These are phyloP conservation scores for Agrotis puta DNA, from an alignment of 2,888 invertebrate species.

Conservation along the genomic window DNA sequence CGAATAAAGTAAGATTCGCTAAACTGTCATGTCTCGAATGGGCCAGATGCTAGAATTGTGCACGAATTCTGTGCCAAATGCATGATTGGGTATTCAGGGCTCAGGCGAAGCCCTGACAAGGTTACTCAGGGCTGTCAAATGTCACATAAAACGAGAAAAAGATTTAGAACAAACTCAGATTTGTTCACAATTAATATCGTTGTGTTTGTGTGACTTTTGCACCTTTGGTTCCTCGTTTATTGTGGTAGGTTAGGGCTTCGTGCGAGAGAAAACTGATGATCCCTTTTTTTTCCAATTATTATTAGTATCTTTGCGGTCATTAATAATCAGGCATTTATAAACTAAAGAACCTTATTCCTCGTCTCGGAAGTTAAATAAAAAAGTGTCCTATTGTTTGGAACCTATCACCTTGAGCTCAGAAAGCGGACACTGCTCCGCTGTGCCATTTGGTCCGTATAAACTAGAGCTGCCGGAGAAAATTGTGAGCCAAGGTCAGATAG, in stretches of 20 bases:
- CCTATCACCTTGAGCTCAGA: conserved; percentile 46
- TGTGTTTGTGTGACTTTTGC: no score
- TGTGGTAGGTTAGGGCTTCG: no score
- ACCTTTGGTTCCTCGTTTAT: no score
- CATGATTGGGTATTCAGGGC: conserved; percentile 64
- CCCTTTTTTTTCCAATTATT: no score
- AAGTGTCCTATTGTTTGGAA: conserved; percentile 17
- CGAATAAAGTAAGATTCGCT: conserved; percentile 16
- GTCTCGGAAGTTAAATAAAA: conserved; percentile 28
- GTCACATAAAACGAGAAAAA: neutral
- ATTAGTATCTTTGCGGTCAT: no score
- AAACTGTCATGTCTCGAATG: neutral
- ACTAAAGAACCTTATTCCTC: neutral
- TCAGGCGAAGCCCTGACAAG: conserved; percentile 54
- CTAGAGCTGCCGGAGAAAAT: conserved; percentile 54
- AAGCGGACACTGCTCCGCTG: conserved; percentile 30
- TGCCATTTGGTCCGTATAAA: conserved; percentile 49
- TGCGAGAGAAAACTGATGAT: no score
- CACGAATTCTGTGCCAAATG: conserved; percentile 60
- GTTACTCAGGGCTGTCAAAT: conserved; percentile 62
- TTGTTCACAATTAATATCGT: neutral
- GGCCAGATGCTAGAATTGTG: conserved; percentile 20
- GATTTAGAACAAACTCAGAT: neutral
- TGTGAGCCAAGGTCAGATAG: conserved; percentile 38
- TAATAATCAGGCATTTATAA: neutral